Conservation (phyloP, 2,797 vertebrate genomes). For the Galagoides demidoff region DNA sequence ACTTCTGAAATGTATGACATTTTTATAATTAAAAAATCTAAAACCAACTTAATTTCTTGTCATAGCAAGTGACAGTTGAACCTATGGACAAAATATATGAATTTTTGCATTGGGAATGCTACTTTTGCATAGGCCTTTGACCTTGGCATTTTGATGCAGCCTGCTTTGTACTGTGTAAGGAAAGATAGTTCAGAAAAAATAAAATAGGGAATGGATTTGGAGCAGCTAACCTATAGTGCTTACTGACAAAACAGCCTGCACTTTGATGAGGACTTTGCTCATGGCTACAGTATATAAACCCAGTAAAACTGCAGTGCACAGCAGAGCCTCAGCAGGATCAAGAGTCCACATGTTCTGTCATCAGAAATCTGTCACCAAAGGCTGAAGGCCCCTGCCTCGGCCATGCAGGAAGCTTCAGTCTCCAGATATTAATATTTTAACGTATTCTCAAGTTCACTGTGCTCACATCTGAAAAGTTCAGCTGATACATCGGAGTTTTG, state of each 20-base stretch:
- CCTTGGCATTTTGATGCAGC: neutral
- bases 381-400: neutral
- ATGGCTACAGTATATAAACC: neutral
- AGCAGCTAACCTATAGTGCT: neutral
- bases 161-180: neutral
- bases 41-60: neutral
- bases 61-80: neutral
- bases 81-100: neutral
- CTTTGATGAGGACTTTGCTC: neutral
- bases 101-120: neutral
- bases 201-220: neutral
- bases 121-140: neutral
- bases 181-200: neutral
- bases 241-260: neutral
- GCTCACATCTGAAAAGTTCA: neutral
- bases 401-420: neutral
- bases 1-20: neutral
- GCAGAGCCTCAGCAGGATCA: neutral
- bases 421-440: neutral
- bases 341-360: neutral
- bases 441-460: neutral
- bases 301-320: neutral
- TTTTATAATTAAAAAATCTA: neutral
- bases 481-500: neutral
- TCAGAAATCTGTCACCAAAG: neutral